Percentiles rank a stretch among this genome's conserved stretches.
phyloP scores from a whole-genome alignment of 2,113 vertebrate genomes.

The Phyllostomus hastatus region DNA sequence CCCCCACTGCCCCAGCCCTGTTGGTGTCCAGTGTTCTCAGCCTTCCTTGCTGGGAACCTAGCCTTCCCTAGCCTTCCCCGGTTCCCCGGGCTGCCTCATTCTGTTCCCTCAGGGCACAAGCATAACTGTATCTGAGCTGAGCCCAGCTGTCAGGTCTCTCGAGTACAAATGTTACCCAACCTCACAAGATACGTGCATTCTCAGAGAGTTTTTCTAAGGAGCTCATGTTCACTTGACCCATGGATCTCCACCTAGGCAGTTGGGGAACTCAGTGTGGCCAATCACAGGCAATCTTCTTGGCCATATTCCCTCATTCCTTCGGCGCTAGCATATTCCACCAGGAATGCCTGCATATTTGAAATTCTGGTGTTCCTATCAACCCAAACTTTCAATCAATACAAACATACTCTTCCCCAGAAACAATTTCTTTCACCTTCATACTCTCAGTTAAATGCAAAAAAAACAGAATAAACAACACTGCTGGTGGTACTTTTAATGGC shows the following conservation, averaged over 20 bases:
- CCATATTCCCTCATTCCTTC: background rate
- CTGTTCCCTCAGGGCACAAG: background rate
- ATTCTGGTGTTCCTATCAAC: background rate
- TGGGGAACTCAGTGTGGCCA: background rate
- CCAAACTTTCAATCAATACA: background rate
- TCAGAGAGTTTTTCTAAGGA: background rate
- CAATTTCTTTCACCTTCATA: constrained; percentile 9
- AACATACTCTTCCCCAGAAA: background rate
- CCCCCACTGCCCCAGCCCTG: no score
- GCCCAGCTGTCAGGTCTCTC: background rate
- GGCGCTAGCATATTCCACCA: background rate
- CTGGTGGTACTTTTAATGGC: background rate
- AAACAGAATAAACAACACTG: background rate
- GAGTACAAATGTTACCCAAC: background rate
- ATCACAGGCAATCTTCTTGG: background rate
- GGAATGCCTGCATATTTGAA: background rate
- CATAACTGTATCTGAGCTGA: background rate
- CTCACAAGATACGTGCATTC: background rate
- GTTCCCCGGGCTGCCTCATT: background rate
- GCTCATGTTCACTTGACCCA: background rate
- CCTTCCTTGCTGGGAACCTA: background rate
- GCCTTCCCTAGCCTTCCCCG: background rate
- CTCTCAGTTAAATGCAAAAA: background rate
- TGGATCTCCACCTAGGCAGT: background rate
- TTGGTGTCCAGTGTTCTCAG: background rate